Percentiles rank a stretch among this genome's conserved stretches.
Conservation (phyloP, 2,113 vertebrate species). For the Corapipo altera region DNA sequence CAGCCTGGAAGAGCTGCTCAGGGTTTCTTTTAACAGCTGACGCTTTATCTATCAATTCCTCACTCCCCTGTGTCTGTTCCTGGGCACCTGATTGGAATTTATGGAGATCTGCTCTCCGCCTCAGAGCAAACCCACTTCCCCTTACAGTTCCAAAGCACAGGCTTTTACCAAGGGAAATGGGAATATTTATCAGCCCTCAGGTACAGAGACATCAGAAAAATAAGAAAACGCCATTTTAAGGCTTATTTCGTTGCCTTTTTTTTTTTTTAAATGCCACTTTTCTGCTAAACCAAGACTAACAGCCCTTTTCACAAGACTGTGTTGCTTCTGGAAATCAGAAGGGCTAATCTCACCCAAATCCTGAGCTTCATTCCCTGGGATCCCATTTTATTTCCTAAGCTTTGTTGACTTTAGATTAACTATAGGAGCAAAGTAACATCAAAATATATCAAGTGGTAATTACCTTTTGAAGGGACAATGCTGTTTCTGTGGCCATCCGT, state of each 20-base stretch:
- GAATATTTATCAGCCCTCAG: neutral
- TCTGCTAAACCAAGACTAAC: neutral
- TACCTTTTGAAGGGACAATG: neutral
- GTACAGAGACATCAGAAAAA: neutral
- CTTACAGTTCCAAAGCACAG: neutral
- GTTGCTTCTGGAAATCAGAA: neutral
- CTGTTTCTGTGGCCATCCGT: neutral
- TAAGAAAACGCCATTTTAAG: neutral
- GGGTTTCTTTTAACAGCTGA: conserved; percentile 2
- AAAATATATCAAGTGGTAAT: neutral
- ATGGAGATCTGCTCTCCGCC: neutral
- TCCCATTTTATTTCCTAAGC: neutral
- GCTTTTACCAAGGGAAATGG: neutral
- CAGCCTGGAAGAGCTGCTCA: neutral
- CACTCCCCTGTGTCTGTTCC: neutral
- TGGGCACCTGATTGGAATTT: conserved; percentile 9
- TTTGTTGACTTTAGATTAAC: neutral
- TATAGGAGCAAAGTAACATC: accelerated
- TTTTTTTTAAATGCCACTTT: neutral
- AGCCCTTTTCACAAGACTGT: accelerated
- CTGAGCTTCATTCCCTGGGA: neutral
- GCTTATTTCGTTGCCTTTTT: neutral
- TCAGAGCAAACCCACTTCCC: neutral
- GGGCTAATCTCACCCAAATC: neutral
- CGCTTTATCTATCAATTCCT: conserved; percentile 21